A percentile compares a stretch with the other conserved stretches of the same genome.
These are phyloP conservation scores for Pentalonia nigronervosa DNA, from an alignment of 1,140 invertebrate genomes.

Conservation along the genomic window DNA sequence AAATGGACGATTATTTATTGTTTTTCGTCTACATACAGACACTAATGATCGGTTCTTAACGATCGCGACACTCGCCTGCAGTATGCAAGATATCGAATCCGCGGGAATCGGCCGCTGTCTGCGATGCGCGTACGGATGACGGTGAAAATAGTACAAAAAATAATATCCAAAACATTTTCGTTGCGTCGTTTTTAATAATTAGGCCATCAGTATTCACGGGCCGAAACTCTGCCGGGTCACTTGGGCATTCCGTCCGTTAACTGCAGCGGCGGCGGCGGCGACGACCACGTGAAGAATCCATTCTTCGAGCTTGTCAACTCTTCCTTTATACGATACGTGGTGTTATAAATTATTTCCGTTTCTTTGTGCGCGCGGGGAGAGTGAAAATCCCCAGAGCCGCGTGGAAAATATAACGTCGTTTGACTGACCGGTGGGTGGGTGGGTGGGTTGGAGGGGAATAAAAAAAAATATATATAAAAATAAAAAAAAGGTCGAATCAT, in stretches of 20 bases:
- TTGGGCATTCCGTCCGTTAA: constrained; percentile 47
- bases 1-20: not conserved
- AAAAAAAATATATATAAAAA: constrained; percentile 21
- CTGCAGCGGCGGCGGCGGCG: not conserved
- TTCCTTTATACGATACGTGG: constrained; percentile 44
- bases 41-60: no score
- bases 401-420: not conserved
- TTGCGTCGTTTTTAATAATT: constrained; percentile 10
- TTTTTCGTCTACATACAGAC: no score
- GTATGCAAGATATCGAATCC: not conserved
- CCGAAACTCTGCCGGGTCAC: constrained; percentile 22
- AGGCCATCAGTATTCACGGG: constrained; percentile 48
- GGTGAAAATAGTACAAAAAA: not conserved
- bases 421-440: no score
- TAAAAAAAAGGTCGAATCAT: constrained; percentile 48
- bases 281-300: constrained; percentile 49
- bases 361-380: constrained; percentile 2
- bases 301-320: constrained; percentile 54
- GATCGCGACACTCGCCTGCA: no score
- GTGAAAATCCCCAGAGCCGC: constrained; percentile 43
- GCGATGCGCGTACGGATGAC: no score
- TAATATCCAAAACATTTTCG: not conserved
- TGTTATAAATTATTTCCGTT: constrained; percentile 58
- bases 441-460: not conserved
- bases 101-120: not conserved